Evolutionary conservation across 2,888 invertebrate species (phyloP).

Genomic region (Chromoteleia sp.): DNA sequence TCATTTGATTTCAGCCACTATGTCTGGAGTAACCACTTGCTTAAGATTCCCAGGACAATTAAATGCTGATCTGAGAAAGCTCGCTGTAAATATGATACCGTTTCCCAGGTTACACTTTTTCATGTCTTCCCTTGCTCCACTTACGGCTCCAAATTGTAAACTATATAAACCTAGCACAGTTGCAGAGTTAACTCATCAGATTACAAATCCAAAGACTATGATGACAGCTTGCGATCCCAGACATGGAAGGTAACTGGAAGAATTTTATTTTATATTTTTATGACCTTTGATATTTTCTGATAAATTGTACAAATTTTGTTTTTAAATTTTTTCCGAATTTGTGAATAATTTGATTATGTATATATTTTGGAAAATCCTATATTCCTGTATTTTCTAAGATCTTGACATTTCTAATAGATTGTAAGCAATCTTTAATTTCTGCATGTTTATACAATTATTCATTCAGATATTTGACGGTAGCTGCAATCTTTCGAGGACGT

Average conservation of each 20-base stretch:
- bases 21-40: conserved; percentile 96
- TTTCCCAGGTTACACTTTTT: conserved; percentile 96
- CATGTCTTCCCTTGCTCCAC: conserved; percentile 93
- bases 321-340: too few species aligned
- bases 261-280: neutral
- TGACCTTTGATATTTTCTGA: neutral
- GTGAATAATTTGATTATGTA: too few species aligned
- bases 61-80: conserved; percentile 93
- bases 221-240: conserved; percentile 92
- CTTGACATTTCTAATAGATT: too few species aligned
- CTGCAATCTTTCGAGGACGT: conserved; percentile 89
- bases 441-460: neutral
- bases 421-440: too few species aligned
- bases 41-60: conserved; percentile 96
- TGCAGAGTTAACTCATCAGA: conserved; percentile 91
- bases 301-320: too few species aligned
- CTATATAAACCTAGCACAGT: conserved; percentile 90
- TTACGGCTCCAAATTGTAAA: conserved; percentile 85
- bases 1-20: conserved; percentile 94
- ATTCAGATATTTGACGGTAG: conserved; percentile 86
- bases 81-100: conserved; percentile 98
- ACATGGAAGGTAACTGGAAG: conserved; percentile 87
- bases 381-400: too few species aligned
- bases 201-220: conserved; percentile 92
- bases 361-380: too few species aligned